Percentiles rank a stretch among this genome's conserved stretches.
phyloP scores from a whole-genome alignment of 64 coral and sea anemone species.

The Astreopora myriophthalma region DNA sequence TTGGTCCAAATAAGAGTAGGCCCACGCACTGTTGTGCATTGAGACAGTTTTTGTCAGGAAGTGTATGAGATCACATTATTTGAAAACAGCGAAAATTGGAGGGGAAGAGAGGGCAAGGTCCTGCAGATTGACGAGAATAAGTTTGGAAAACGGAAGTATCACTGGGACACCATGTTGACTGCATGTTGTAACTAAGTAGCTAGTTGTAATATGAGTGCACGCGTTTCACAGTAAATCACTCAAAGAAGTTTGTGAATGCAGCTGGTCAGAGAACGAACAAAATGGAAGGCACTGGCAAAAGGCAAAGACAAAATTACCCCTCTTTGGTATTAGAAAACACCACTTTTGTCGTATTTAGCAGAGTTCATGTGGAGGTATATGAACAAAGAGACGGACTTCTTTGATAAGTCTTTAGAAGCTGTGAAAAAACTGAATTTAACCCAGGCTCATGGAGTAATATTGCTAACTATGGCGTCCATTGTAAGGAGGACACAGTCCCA shows the following conservation, averaged over 20 bases:
- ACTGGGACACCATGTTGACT: slow-evolving; percentile 1
- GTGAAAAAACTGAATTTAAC: too few species aligned
- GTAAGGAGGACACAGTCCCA: too few species aligned
- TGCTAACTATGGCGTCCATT: too few species aligned
- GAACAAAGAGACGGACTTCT: not conserved
- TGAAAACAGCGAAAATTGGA: slow-evolving; percentile 1
- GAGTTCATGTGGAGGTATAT: slow-evolving; percentile 29
- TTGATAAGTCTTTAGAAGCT: too few species aligned
- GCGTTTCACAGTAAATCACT: slow-evolving; percentile 24
- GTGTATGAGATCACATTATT: not conserved
- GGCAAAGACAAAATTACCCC: not conserved
- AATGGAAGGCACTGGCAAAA: slow-evolving; percentile 29
- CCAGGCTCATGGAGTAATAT: too few species aligned
- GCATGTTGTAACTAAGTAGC: slow-evolving; percentile 19
- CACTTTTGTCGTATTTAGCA: not conserved
- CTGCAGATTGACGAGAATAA: slow-evolving; percentile 50
- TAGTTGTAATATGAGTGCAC: not conserved
- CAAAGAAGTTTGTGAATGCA: slow-evolving; percentile 31
- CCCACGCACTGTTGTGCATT: not conserved
- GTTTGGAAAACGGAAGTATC: slow-evolving; percentile 22
- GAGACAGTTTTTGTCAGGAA: slow-evolving; percentile 26
- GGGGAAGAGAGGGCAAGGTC: not conserved
- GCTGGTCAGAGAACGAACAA: slow-evolving; percentile 14
- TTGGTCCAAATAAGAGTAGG: slow-evolving; percentile 20
- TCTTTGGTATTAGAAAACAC: slow-evolving; percentile 6